Conservation (phyloP, 2,888 invertebrate species). For the Platycheirus rosarum region DNA sequence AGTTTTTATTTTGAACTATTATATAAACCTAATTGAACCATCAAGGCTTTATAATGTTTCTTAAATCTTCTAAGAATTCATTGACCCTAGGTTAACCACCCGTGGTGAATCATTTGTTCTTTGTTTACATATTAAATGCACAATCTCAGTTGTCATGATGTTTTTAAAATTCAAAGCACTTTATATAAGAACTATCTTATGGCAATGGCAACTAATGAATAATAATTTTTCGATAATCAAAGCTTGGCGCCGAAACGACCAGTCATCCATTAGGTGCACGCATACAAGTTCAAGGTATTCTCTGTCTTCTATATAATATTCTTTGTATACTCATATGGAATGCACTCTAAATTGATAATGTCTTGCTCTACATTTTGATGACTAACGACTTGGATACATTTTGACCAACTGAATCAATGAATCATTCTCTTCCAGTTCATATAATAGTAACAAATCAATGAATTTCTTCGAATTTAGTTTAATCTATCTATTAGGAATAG, state of each 20-base stretch:
- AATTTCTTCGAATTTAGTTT: not conserved
- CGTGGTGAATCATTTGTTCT: conserved; percentile 29
- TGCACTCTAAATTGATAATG: conserved; percentile 68
- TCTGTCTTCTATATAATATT: not conserved
- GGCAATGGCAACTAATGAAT: conserved; percentile 52
- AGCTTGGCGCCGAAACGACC: conserved; percentile 19
- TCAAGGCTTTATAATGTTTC: too few species aligned
- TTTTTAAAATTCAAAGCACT: conserved; percentile 18
- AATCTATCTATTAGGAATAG: too few species aligned
- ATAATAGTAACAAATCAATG: conserved; percentile 15
- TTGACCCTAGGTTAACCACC: too few species aligned
- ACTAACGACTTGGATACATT: conserved; percentile 43
- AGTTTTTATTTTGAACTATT: too few species aligned
- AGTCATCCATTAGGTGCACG: conserved; percentile 56
- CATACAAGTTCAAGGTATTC: not conserved
- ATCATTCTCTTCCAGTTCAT: conserved; percentile 32
- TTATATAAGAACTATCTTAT: conserved; percentile 7
- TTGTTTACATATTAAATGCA: conserved; percentile 17
- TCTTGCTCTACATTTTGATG: conserved; percentile 52
- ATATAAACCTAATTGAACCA: too few species aligned
- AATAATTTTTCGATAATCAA: conserved; percentile 52
- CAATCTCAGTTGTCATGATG: conserved; percentile 21
- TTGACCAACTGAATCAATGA: conserved; percentile 42
- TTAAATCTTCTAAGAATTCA: too few species aligned
- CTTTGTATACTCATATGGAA: conserved; percentile 2